Evolutionary conservation across 2,113 vertebrate species (phyloP).

Genomic region (Dipodomys merriami): DNA sequence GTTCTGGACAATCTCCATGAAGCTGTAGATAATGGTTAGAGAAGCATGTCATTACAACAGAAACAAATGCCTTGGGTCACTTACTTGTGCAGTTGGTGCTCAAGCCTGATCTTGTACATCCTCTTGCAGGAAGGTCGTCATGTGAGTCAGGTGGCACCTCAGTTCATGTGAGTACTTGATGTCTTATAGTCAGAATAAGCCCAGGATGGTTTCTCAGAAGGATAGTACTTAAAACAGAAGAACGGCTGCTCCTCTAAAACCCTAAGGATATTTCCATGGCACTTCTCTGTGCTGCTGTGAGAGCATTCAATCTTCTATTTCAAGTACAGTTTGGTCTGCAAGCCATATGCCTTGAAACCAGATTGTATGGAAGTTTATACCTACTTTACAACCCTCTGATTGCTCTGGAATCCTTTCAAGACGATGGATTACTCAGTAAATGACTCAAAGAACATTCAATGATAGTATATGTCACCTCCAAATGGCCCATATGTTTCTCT

Average conservation of each 20-base stretch:
- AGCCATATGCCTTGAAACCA: not conserved
- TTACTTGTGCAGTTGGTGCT: not conserved
- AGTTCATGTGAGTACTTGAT: not conserved
- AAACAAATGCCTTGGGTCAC: not conserved
- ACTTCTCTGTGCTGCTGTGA: not conserved
- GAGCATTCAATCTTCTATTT: not conserved
- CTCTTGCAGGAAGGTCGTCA: not conserved
- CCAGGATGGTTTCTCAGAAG: not conserved
- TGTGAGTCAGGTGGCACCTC: not conserved
- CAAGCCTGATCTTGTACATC: not conserved
- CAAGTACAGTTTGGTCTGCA: not conserved
- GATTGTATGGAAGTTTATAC: not conserved
- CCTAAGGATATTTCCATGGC: not conserved
- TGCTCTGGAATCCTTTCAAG: constrained; percentile 10
- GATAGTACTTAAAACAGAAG: not conserved
- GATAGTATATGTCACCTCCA: not conserved
- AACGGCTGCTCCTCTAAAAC: not conserved
- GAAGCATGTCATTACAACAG: not conserved
- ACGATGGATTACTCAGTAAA: not conserved
- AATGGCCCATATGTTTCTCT: not conserved
- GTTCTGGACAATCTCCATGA: not conserved
- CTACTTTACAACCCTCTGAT: not conserved
- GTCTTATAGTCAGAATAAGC: not conserved
- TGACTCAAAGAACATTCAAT: not conserved
- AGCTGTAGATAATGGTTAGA: not conserved